phyloP scores from a whole-genome alignment of 2,888 invertebrate genomes.

The Leistus spinibarbis region DNA sequence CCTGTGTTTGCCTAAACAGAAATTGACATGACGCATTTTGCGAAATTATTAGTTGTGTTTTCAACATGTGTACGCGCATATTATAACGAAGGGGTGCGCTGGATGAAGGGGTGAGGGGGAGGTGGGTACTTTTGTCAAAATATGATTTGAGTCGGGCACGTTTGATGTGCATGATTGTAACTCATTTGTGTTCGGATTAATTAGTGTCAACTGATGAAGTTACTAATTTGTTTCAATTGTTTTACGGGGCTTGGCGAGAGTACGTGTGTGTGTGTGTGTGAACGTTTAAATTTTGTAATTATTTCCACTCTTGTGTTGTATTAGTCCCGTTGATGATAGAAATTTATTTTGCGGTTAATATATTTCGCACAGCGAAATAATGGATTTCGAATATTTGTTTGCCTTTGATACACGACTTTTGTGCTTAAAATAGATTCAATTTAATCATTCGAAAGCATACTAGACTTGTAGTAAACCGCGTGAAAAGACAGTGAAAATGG shows the following conservation, averaged over 20 bases:
- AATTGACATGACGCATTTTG: constrained; percentile 34
- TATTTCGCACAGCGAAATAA: background rate
- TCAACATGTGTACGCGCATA: background rate
- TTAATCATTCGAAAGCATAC: too few relatives aligned
- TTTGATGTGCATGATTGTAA: constrained; percentile 11
- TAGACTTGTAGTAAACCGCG: too few relatives aligned
- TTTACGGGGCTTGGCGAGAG: constrained; percentile 9
- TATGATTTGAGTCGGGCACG: constrained; percentile 22
- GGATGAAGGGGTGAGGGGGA: background rate
- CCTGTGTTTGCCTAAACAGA: constrained; percentile 12
- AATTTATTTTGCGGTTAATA: background rate
- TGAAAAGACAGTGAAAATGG: too few relatives aligned
- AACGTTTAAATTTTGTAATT: background rate
- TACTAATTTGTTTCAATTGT: constrained; percentile 29
- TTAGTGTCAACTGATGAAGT: constrained; percentile 30
- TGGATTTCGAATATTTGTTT: background rate
- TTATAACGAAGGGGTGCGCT: background rate
- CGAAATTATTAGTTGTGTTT: constrained; percentile 29
- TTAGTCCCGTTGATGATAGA: constrained; percentile 1
- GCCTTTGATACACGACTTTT: too few relatives aligned
- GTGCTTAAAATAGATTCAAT: too few relatives aligned
- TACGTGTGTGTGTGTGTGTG: background rate
- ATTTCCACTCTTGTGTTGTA: background rate
- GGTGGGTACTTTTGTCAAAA: constrained; percentile 27
- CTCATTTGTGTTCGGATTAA: constrained; percentile 23